These are phyloP conservation scores for Tragelaphus strepsiceros DNA, from an alignment of 2,113 vertebrate species.

Conservation along the genomic window DNA sequence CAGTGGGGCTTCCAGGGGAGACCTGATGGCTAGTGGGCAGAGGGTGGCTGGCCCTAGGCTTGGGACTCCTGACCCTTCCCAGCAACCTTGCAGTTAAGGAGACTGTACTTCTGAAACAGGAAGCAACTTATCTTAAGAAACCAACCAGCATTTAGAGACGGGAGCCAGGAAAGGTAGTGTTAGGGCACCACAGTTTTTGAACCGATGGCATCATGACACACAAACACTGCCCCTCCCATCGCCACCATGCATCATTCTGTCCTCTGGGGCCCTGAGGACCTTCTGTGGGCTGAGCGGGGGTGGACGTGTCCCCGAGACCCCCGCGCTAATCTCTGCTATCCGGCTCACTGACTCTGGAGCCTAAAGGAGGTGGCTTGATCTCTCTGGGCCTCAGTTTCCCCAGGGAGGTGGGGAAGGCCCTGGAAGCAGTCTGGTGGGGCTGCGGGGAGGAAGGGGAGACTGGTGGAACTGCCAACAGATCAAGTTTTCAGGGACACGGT, in stretches of 20 bases:
- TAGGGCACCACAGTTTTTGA: background rate
- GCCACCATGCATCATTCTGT: fast-evolving
- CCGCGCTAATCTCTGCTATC: background rate
- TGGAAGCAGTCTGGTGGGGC: background rate
- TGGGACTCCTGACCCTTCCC: background rate
- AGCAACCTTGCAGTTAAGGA: background rate
- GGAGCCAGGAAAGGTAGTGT: background rate
- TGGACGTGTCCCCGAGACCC: background rate
- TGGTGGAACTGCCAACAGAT: background rate
- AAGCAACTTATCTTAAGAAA: background rate
- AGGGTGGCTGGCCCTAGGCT: background rate
- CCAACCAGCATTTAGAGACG: background rate
- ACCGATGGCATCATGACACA: background rate
- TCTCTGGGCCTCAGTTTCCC: background rate
- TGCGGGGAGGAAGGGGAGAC: background rate
- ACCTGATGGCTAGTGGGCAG: background rate
- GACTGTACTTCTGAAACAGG: background rate
- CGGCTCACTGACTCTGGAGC: background rate
- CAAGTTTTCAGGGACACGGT: background rate
- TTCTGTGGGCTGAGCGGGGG: background rate
- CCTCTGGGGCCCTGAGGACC: background rate
- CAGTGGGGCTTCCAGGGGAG: background rate
- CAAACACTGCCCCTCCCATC: background rate
- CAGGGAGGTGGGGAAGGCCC: background rate
- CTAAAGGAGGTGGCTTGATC: background rate